Evolutionary conservation across 2,113 vertebrate genomes (phyloP), one percentile per base, ranked within the genome.

Genomic region (Mixornis gularis): DNA sequence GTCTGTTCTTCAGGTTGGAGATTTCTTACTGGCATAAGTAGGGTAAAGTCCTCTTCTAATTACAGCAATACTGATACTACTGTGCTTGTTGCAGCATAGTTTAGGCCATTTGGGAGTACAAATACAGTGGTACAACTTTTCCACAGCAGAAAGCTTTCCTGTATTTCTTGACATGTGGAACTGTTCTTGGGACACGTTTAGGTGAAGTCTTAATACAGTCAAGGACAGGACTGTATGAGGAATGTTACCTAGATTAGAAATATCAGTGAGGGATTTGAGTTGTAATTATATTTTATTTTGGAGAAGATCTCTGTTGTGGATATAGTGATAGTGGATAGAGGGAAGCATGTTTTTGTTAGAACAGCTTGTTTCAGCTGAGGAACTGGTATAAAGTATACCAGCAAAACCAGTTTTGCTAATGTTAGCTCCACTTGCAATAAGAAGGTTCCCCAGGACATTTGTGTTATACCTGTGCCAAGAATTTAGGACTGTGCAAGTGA

Each of bases 401-500:
- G 76, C 34, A 85, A 89, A 94, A 89, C 44, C 70, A 74, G 63
- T 90, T 93, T 52, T 92, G 59, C 55, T 88, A 51, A 58, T 43
- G 59, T 59, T 86, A 43, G 36, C 38, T 79, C 34, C 43, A 29
- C 77, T 72, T 85, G 77, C 79, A 88, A 2, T 49, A 48, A 16
- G 49, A 72, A 58, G 6, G 58, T 59, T 92, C 92, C 25, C 59
- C 22, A 36, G 86, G 63, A 72, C 22, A 10, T 55, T 89, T 73
- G 38, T 52, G 15, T 77, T 87, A 69, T 29, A 38, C 25, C 36
- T 76, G 0, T 63, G 55, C 59, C 72, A 83, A 55, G 52, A 59
- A 60, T 76, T 94, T 36, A 41, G 55, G 51, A 22, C 30, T 87
- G 40, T 66, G 43, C 46, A 58, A 78, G 19, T 53, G 69, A 68